Evolutionary conservation across 2,888 invertebrate species (phyloP).

Genomic region (Drosophila histrio): DNA sequence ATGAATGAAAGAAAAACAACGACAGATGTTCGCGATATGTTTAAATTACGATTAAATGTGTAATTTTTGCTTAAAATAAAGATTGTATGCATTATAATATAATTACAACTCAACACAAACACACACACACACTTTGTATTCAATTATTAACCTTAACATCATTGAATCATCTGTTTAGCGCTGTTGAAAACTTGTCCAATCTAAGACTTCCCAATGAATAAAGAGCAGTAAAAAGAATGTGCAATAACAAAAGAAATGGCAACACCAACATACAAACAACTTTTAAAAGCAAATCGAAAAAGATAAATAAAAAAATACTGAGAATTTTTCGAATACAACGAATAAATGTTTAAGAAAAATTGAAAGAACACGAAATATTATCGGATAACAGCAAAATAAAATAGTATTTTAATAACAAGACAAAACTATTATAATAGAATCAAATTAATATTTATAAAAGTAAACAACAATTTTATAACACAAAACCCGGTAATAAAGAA

Average conservation of each 20-base stretch:
- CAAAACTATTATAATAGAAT: slow-evolving; percentile 15
- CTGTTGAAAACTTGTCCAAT: slow-evolving; percentile 2
- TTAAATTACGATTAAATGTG: slow-evolving; percentile 55
- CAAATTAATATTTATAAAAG: not conserved
- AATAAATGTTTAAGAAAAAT: slow-evolving; percentile 73
- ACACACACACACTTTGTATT: slow-evolving; percentile 23
- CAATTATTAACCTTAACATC: slow-evolving; percentile 16
- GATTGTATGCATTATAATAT: slow-evolving; percentile 44
- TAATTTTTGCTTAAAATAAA: slow-evolving; percentile 63
- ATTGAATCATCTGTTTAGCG: slow-evolving; percentile 18
- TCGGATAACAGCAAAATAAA: slow-evolving; percentile 6
- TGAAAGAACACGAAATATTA: slow-evolving; percentile 25
- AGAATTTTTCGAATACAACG: slow-evolving; percentile 80
- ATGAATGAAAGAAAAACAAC: slow-evolving; percentile 22
- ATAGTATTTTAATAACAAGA: slow-evolving; percentile 7
- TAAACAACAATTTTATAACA: slow-evolving; percentile 6
- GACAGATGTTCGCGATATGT: slow-evolving; percentile 51
- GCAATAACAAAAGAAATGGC: slow-evolving; percentile 6
- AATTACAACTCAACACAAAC: slow-evolving; percentile 13
- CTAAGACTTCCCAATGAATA: slow-evolving; percentile 16
- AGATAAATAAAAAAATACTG: slow-evolving; percentile 30
- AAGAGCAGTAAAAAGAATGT: slow-evolving; percentile 32
- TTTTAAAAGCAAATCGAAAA: slow-evolving; percentile 19
- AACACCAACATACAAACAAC: slow-evolving; percentile 15
- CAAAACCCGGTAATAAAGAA: slow-evolving; percentile 40